A percentile compares a stretch with the other conserved stretches of the same genome.
These are phyloP conservation scores for Odontamblyopus lacepedii DNA, from an alignment of 2,797 vertebrate genomes.

Conservation along the genomic window DNA sequence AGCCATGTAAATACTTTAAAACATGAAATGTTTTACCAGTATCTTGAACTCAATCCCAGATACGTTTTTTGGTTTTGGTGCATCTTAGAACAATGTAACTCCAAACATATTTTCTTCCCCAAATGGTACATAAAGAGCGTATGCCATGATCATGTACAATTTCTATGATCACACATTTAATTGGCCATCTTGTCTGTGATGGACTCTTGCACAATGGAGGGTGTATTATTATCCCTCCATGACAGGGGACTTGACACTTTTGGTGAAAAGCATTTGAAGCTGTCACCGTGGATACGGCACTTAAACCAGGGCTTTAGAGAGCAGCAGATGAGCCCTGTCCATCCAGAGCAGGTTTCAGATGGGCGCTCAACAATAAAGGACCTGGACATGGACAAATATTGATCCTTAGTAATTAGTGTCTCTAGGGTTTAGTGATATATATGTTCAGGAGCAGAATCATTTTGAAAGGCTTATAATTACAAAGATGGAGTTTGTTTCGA, in stretches of 20 bases:
- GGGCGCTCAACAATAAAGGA: slow-evolving; percentile 19
- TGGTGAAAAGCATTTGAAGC: slow-evolving; percentile 33
- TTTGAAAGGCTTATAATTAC: neutral
- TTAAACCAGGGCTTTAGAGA: slow-evolving; percentile 10
- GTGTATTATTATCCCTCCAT: slow-evolving; percentile 37
- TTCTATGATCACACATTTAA: neutral
- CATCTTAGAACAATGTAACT: too few relatives aligned
- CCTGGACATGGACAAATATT: slow-evolving; percentile 17
- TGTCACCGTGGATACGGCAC: slow-evolving; percentile 41
- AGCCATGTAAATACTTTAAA: too few relatives aligned
- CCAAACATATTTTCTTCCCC: too few relatives aligned
- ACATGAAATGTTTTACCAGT: too few relatives aligned
- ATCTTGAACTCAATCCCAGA: too few relatives aligned
- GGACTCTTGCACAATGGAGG: neutral
- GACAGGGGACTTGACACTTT: slow-evolving; percentile 41
- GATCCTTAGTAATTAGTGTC: too few relatives aligned
- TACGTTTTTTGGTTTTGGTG: too few relatives aligned
- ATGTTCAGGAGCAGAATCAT: neutral
- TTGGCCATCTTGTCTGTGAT: neutral
- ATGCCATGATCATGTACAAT: neutral
- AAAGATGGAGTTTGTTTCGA: too few relatives aligned
- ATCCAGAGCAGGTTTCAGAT: neutral
- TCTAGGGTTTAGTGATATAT: neutral
- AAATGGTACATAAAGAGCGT: neutral
- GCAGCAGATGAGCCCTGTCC: slow-evolving; percentile 20